phyloP scores from a whole-genome alignment of 2,888 invertebrate genomes.

The Synergus gifuensis region DNA sequence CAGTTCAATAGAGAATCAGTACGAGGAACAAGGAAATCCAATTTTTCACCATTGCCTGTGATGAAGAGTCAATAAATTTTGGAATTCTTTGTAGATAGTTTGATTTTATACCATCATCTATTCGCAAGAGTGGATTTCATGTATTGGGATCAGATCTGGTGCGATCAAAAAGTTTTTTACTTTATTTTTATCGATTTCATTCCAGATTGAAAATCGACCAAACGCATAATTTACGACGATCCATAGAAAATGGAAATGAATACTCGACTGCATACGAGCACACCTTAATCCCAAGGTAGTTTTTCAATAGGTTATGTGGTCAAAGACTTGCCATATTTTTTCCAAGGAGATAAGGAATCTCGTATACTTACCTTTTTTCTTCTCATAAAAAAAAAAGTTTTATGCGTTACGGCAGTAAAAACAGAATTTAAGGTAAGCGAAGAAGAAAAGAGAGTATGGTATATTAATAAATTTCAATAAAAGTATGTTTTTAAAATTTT shows the following conservation, averaged over 20 bases:
- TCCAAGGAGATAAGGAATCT: neutral
- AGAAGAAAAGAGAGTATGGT: neutral
- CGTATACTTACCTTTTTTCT: neutral
- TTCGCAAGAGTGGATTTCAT: neutral
- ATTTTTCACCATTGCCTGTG: conserved; percentile 21
- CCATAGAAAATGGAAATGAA: conserved; percentile 39
- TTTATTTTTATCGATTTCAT: conserved; percentile 37
- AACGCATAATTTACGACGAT: conserved; percentile 54
- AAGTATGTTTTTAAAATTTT: neutral
- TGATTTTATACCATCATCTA: neutral
- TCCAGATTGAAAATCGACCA: conserved; percentile 57
- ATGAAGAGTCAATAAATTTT: conserved; percentile 30
- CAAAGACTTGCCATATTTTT: conserved; percentile 10
- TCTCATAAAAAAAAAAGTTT: neutral
- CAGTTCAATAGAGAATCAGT: conserved; percentile 15
- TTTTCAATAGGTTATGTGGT: conserved; percentile 34
- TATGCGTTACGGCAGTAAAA: neutral
- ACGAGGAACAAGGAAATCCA: conserved; percentile 12
- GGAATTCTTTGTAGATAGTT: conserved; percentile 12
- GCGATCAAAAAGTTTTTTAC: conserved; percentile 9
- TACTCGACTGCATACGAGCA: conserved; percentile 38
- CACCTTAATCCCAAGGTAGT: conserved; percentile 50
- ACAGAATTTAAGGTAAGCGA: neutral
- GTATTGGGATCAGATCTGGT: neutral
- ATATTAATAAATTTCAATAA: neutral